Evolutionary conservation across 2,888 invertebrate species (phyloP).

Genomic region (Marronus borbonicus): DNA sequence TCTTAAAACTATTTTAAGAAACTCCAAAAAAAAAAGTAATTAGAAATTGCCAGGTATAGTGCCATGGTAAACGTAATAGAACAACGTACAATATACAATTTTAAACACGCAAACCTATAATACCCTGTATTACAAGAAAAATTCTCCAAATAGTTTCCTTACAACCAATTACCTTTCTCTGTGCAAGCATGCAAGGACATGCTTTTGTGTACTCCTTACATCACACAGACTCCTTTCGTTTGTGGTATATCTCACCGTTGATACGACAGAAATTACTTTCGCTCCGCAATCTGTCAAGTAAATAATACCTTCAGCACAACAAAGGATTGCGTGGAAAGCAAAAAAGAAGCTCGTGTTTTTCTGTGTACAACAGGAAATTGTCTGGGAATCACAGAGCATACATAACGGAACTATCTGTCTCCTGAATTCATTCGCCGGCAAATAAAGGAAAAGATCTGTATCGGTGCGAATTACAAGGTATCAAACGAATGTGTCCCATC

Average conservation of each 20-base stretch:
- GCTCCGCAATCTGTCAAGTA: slow-evolving; percentile 43
- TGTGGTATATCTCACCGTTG: slow-evolving; percentile 7
- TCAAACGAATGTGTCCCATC: background rate
- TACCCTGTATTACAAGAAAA: too few species aligned
- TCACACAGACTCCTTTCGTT: slow-evolving; percentile 1
- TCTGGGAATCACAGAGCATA: slow-evolving; percentile 43
- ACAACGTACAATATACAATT: too few species aligned
- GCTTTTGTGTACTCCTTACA: background rate
- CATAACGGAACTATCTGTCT: slow-evolving; percentile 45
- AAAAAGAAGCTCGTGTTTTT: slow-evolving; percentile 33
- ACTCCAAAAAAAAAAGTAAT: too few species aligned
- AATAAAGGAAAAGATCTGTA: slow-evolving; percentile 28
- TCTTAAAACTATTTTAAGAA: too few species aligned
- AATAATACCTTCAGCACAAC: slow-evolving; percentile 38
- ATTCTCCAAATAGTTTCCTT: too few species aligned
- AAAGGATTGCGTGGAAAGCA: slow-evolving; percentile 21
- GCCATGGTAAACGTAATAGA: too few species aligned
- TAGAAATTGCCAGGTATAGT: too few species aligned
- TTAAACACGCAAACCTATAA: too few species aligned
- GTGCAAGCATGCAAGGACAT: background rate
- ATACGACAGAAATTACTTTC: slow-evolving; percentile 40
- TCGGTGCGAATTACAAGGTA: slow-evolving; percentile 23
- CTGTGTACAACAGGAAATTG: slow-evolving; percentile 43
- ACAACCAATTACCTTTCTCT: too few species aligned
- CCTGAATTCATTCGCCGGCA: slow-evolving; percentile 25